Conservation (phyloP, 2,113 vertebrate species). For the Xyrauchen texanus region DNA sequence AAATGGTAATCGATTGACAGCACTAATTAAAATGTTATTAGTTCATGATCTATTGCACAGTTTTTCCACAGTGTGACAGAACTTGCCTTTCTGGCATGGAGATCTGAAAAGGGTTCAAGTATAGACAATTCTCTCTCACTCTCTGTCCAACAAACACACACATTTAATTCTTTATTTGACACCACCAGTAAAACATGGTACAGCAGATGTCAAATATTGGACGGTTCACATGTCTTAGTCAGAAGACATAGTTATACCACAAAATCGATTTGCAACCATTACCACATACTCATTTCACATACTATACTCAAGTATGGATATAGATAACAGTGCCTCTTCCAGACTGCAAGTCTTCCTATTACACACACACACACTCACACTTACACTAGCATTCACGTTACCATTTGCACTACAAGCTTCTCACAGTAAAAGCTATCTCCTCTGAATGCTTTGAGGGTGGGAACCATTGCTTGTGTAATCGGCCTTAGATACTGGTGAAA, state of each 20-base stretch:
- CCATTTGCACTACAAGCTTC: slow-evolving; percentile 31
- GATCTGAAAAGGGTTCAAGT: slow-evolving; percentile 29
- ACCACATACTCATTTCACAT: too few relatives aligned
- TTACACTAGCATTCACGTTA: neutral
- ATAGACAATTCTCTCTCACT: slow-evolving; percentile 19
- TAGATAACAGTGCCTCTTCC: too few relatives aligned
- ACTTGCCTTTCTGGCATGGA: slow-evolving; percentile 2
- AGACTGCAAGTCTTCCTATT: too few relatives aligned
- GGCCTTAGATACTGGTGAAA: slow-evolving; percentile 3
- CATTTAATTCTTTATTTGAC: neutral
- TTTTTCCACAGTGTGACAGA: slow-evolving; percentile 6
- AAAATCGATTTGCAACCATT: too few relatives aligned
- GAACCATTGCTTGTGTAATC: slow-evolving; percentile 34
- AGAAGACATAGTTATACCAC: too few relatives aligned
- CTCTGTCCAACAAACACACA: slow-evolving; percentile 27
- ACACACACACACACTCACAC: too few relatives aligned
- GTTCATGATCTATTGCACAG: neutral
- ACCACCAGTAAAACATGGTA: too few relatives aligned
- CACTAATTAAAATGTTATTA: too few relatives aligned
- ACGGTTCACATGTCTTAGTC: too few relatives aligned
- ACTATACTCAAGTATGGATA: too few relatives aligned
- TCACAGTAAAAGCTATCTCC: neutral
- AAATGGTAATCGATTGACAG: too few relatives aligned
- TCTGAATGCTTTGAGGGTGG: slow-evolving; percentile 40
- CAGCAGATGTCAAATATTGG: too few relatives aligned